Evolutionary conservation across 2,797 vertebrate species (phyloP), one percentile per base, ranked within the genome.

Genomic region (Chiloscyllium punctatum): DNA sequence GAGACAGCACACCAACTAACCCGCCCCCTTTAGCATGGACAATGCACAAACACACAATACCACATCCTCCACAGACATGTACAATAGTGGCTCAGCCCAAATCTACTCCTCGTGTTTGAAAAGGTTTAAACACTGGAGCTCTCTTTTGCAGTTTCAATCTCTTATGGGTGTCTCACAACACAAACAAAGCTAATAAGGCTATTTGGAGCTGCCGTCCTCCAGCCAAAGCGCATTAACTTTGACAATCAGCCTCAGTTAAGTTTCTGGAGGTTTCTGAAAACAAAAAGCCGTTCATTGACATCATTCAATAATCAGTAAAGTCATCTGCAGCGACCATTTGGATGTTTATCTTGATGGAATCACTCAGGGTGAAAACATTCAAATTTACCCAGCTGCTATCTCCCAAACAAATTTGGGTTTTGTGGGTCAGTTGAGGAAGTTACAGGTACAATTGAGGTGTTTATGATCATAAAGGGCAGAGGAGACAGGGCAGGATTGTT

Each of bases 41-140:
- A 90, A 94, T 37, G 71, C 92, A 72, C 16, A n/a, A 25, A 94
- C 88, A 91, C 30, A 66, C 30, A 91, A 66, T 66, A 95, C 94
- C 94, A 95, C 94, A 95, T 95, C 94, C 94, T 95, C 68, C 68
- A 0, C 71, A 77, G 15, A 57, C 95, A 77, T 4, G 77, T 57
- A 53, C 71, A 74, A 11, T 15, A 53, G 27, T 51, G 27, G 7
- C 30, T 66, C 30, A 57, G n/a, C 51, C 16, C 71, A 57, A 95
- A 95, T 51, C 30, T 30, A 42, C 21, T 92, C 62, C 66, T 69
- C 90, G 42, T 42, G 23, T 42, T 42, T 13, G 6, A 42, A 25
- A 84, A 42, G 16, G 37, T 84, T 48, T 42, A 42, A 68, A 68
- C 66, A 37, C 90, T 37, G 62, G 9, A 27, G 21, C 8, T 69